phyloP scores from a whole-genome alignment of 2,888 invertebrate species.

The Dicyrtomina minuta region DNA sequence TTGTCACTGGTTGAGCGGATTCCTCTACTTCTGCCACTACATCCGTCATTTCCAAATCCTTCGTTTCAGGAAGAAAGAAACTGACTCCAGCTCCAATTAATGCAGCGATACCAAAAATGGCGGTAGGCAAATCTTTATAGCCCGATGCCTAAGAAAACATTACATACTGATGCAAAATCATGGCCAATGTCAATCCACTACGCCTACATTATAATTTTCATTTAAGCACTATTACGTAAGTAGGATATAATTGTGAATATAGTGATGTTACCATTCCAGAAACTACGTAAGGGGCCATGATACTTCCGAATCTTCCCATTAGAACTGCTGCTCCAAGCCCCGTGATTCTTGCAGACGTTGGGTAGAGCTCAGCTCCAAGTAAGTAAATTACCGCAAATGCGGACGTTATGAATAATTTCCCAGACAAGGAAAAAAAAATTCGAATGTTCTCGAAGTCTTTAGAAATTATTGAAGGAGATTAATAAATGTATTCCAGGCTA shows the following conservation, averaged over 20 bases:
- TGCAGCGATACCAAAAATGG: constrained; percentile 46
- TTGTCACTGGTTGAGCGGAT: constrained; percentile 2
- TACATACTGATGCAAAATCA: too few relatives aligned
- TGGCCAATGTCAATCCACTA: too few relatives aligned
- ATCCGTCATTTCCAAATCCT: constrained; percentile 48
- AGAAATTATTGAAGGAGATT: too few relatives aligned
- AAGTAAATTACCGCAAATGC: constrained; percentile 48
- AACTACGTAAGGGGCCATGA: constrained; percentile 49
- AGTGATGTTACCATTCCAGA: constrained; percentile 42
- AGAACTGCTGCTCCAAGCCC: constrained; percentile 40
- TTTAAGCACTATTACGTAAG: too few relatives aligned
- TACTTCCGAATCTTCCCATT: constrained; percentile 48
- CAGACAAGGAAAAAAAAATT: constrained; percentile 45
- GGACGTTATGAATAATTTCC: constrained; percentile 48
- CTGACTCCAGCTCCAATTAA: constrained; percentile 38
- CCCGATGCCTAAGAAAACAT: constrained; percentile 38
- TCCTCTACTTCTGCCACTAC: constrained; percentile 33
- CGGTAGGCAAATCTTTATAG: constrained; percentile 44
- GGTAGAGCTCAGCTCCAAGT: constrained; percentile 50
- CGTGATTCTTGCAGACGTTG: constrained; percentile 47
- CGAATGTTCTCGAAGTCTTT: constrained; percentile 35
- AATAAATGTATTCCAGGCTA: too few relatives aligned
- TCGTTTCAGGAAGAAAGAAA: constrained; percentile 48
- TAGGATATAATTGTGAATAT: too few relatives aligned
- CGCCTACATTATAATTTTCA: too few relatives aligned